phyloP scores from a whole-genome alignment of 2,797 vertebrate species.

The Thamnophis elegans region DNA sequence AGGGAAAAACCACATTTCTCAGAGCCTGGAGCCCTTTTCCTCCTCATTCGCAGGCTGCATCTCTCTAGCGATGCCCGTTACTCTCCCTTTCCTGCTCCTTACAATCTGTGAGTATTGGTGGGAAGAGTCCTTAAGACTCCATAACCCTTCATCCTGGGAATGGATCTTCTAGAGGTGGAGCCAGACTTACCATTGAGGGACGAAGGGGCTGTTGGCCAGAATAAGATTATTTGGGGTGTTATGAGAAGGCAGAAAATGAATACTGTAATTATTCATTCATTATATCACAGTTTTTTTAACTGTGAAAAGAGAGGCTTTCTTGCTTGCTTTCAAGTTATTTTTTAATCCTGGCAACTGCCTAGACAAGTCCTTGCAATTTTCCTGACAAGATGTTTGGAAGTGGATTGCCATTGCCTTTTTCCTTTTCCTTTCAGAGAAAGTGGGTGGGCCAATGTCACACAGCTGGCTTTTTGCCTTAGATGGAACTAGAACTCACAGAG shows the following conservation, averaged over 20 bases:
- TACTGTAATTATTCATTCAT: background rate
- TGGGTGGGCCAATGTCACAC: background rate
- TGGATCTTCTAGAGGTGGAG: background rate
- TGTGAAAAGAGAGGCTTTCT: too few species aligned
- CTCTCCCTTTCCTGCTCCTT: conserved; percentile 22
- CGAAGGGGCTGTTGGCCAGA: background rate
- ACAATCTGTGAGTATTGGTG: conserved; percentile 21
- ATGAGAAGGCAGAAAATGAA: background rate
- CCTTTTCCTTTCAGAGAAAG: background rate
- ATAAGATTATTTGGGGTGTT: background rate
- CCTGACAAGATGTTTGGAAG: background rate
- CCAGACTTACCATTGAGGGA: background rate
- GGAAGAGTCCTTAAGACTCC: background rate
- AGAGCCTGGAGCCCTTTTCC: background rate
- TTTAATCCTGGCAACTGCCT: background rate
- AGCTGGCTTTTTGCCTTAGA: background rate
- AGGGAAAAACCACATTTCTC: background rate
- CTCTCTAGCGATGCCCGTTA: conserved; percentile 7
- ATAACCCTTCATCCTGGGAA: background rate
- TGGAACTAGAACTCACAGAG: background rate
- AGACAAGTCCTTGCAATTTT: background rate
- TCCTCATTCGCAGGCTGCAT: background rate
- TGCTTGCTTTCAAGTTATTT: background rate
- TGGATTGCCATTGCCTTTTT: background rate
- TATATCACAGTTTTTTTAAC: background rate